These are phyloP conservation scores for Brachystomella parvula DNA, from an alignment of 1,140 invertebrate genomes.

Conservation along the genomic window DNA sequence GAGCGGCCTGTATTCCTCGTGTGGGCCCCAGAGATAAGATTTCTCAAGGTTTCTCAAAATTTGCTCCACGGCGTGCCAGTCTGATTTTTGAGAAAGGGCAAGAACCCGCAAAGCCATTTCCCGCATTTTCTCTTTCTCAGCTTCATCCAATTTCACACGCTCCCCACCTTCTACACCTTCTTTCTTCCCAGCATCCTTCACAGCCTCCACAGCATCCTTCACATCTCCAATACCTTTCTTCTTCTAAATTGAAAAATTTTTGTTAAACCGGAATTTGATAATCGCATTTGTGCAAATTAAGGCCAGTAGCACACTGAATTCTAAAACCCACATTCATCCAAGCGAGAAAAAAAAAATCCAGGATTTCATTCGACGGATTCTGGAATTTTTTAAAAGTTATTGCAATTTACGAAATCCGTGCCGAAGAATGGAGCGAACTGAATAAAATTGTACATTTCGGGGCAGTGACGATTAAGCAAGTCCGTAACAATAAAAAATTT, in stretches of 20 bases:
- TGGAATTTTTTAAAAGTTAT: no score
- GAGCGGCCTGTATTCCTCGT: slow-evolving; percentile 65
- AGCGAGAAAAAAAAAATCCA: not conserved
- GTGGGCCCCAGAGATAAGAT: slow-evolving; percentile 56
- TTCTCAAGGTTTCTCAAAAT: slow-evolving; percentile 76
- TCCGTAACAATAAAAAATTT: no score
- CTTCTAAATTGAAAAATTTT: not conserved
- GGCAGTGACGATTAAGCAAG: no score
- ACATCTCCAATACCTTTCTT: not conserved
- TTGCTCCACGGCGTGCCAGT: slow-evolving; percentile 81
- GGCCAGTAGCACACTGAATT: not conserved
- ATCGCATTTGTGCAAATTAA: not conserved
- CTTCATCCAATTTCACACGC: slow-evolving; percentile 11
- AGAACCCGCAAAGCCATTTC: slow-evolving; percentile 50
- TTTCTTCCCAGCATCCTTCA: not conserved
- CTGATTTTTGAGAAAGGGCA: slow-evolving; percentile 67
- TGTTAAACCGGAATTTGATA: not conserved
- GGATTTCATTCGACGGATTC: no score
- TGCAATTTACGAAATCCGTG: no score
- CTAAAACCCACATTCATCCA: not conserved
- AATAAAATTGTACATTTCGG: no score
- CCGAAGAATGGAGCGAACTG: no score
- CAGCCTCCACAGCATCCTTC: not conserved
- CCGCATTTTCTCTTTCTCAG: slow-evolving; percentile 6
- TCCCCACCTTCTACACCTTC: slow-evolving; percentile 5